Percentiles rank a stretch among this genome's conserved stretches.
These are phyloP conservation scores for Drosophila rubida DNA, from an alignment of 2,888 invertebrate genomes.

Conservation along the genomic window DNA sequence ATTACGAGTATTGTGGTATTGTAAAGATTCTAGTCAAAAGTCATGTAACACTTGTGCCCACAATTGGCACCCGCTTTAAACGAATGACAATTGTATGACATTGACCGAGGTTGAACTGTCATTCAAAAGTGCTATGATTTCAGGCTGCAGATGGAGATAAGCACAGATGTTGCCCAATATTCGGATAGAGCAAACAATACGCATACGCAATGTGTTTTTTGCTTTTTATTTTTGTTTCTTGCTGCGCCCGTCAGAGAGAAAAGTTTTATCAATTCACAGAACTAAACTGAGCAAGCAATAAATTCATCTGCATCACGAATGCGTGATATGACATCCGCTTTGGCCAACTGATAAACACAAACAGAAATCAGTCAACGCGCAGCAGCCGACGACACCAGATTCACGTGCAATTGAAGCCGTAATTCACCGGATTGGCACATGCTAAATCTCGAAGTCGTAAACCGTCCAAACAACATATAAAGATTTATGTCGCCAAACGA, in stretches of 20 bases:
- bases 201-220: slow-evolving; percentile 56
- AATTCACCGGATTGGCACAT: slow-evolving; percentile 63
- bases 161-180: slow-evolving; percentile 25
- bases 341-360: slow-evolving; percentile 21
- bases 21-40: slow-evolving; percentile 15
- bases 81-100: slow-evolving; percentile 43
- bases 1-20: slow-evolving; percentile 29
- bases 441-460: slow-evolving; percentile 29
- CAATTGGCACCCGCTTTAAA: slow-evolving; percentile 15
- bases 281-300: slow-evolving; percentile 21
- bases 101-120: slow-evolving; percentile 40
- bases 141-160: slow-evolving; percentile 28
- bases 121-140: not conserved
- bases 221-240: not conserved
- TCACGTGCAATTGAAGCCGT: slow-evolving; percentile 61
- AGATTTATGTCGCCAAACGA: slow-evolving; percentile 1
- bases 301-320: slow-evolving; percentile 63
- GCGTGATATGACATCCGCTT: slow-evolving; percentile 34
- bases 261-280: slow-evolving; percentile 46
- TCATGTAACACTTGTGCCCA: slow-evolving; percentile 15
- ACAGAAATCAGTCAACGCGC: slow-evolving; percentile 28
- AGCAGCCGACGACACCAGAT: slow-evolving; percentile 41
- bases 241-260: slow-evolving; percentile 26
- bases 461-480: slow-evolving; percentile 33
- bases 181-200: slow-evolving; percentile 57